A percentile compares a stretch with the other conserved stretches of the same genome.
Evolutionary conservation across 2,797 vertebrate species (phyloP).

Genomic region (Champsocephalus esox): DNA sequence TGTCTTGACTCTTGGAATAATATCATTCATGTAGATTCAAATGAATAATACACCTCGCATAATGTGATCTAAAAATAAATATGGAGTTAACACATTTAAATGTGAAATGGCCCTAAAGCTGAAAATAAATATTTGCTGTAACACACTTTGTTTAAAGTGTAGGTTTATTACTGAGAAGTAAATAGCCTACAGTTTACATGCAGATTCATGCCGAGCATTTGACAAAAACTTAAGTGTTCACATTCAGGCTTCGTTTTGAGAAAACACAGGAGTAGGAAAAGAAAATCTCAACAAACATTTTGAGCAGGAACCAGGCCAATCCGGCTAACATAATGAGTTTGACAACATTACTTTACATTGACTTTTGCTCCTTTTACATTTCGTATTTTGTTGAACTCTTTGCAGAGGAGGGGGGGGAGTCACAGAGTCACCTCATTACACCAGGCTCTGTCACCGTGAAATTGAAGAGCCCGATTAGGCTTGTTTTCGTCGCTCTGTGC

Average conservation of each 20-base stretch:
- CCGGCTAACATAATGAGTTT: conserved; percentile 37
- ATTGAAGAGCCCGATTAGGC: conserved; percentile 82
- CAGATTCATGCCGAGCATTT: background rate
- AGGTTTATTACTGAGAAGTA: conserved; percentile 1
- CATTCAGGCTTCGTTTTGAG: conserved; percentile 1
- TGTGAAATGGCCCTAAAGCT: background rate
- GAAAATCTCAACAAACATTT: conserved; percentile 16
- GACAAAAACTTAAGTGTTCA: background rate
- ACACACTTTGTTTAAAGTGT: background rate
- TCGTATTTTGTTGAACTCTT: conserved; percentile 48
- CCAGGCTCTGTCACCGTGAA: conserved; percentile 77
- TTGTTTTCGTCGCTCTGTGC: conserved; percentile 68
- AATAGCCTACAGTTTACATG: background rate
- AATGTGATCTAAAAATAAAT: conserved; percentile 10
- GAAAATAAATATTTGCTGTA: background rate
- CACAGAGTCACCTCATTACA: conserved; percentile 74
- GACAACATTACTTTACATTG: conserved; percentile 31
- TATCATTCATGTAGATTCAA: conserved; percentile 7
- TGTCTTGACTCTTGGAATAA: conserved; percentile 10
- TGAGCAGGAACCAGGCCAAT: conserved; percentile 29
- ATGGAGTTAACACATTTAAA: background rate
- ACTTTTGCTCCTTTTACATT: conserved; percentile 41
- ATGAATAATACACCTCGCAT: background rate
- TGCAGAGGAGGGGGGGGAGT: conserved; percentile 38
- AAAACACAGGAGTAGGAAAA: background rate